Conservation (phyloP, 2,113 vertebrate species). For the Cyprinodon tularosa region DNA sequence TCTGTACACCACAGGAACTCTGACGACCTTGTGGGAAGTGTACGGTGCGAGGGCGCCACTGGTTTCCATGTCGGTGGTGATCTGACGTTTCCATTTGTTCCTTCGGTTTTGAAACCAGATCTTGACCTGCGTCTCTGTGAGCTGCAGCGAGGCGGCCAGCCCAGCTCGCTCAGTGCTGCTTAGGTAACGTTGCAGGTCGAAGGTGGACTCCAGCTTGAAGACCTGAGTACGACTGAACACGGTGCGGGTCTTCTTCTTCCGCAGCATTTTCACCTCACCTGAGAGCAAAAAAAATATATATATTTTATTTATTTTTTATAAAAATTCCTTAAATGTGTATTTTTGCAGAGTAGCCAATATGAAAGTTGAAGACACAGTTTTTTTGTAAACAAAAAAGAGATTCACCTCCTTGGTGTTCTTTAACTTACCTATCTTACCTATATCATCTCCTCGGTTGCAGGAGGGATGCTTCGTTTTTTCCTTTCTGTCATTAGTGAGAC, state of each 20-base stretch:
- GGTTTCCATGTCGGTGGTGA: conserved; percentile 86
- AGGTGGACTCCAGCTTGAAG: conserved; percentile 88
- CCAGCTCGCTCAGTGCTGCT: conserved; percentile 87
- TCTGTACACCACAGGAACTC: conserved; percentile 88
- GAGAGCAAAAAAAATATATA: background rate
- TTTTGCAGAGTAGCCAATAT: too few relatives aligned
- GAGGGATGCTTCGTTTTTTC: conserved; percentile 52
- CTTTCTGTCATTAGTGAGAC: conserved; percentile 49
- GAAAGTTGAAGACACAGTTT: too few relatives aligned
- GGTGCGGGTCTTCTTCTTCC: conserved; percentile 89
- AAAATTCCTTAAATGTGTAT: too few relatives aligned
- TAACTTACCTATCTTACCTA: conserved; percentile 46
- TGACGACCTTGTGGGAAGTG: conserved; percentile 83
- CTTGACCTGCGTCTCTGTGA: conserved; percentile 90
- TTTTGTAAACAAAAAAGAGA: background rate
- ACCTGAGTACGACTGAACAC: conserved; percentile 89
- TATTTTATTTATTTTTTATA: background rate
- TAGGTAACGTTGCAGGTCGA: conserved; percentile 88
- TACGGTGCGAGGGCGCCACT: conserved; percentile 71
- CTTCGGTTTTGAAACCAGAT: conserved; percentile 91
- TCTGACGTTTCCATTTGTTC: conserved; percentile 91
- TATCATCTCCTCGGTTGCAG: conserved; percentile 39
- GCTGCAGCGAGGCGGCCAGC: conserved; percentile 83
- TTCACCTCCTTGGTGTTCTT: background rate
- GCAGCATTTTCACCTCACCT: conserved; percentile 58